Evolutionary conservation across 2,797 vertebrate genomes (phyloP).

Genomic region (Oreochromis grahami): DNA sequence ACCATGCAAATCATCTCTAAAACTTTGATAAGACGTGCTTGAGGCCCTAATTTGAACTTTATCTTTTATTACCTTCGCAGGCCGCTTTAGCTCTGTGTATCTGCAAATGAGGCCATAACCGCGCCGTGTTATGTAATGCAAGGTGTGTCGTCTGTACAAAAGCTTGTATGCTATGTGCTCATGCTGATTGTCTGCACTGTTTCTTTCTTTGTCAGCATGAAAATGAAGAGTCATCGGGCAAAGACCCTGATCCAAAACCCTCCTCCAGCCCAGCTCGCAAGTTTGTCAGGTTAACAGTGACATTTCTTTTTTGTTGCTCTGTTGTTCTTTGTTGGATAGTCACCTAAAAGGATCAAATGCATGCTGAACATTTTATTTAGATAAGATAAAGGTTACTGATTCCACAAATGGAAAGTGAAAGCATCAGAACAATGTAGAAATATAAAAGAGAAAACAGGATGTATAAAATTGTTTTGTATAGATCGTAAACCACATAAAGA

Average conservation of each 20-base stretch:
- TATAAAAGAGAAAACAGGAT: background rate
- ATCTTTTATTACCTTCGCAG: conserved; percentile 38
- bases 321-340: background rate
- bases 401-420: background rate
- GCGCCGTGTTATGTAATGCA: conserved; percentile 21
- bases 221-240: conserved; percentile 27
- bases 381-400: background rate
- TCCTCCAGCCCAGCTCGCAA: conserved; percentile 41
- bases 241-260: conserved; percentile 30
- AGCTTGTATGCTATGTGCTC: background rate
- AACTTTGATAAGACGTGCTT: conserved; percentile 34
- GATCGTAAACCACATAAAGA: accelerated
- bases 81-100: background rate
- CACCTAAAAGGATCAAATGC: background rate
- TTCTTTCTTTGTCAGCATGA: conserved; percentile 52
- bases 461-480: accelerated
- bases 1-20: conserved; percentile 44
- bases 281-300: conserved; percentile 73
- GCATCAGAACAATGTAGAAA: background rate
- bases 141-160: conserved; percentile 39
- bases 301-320: background rate
- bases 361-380: background rate
- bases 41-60: conserved; percentile 38
- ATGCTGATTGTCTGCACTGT: background rate
- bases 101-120: conserved; percentile 25